Evolutionary conservation across 2,888 invertebrate genomes (phyloP), one percentile per base, ranked within the genome.

Genomic region (Spodoptera littoralis): DNA sequence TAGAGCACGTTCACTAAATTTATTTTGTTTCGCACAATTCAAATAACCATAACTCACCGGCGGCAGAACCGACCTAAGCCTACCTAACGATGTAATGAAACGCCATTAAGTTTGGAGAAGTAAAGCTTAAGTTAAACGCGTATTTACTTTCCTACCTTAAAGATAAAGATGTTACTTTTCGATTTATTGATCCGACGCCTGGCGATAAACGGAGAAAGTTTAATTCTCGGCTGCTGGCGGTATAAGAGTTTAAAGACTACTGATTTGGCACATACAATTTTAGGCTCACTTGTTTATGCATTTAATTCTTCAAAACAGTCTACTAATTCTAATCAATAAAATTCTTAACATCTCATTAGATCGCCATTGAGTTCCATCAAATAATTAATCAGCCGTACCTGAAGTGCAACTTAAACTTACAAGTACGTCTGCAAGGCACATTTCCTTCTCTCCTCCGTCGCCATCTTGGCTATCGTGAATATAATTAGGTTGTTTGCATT

Each of bases 21-120:
- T 94, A 94, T 94, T 94, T 94, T 94, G 94, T 94, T 94, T 94
- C 93, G 90, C 87, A 94, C 94, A 93, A 94, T 94, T 94, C 94
- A 94, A 94, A 94, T 94, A 94, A 94, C 94, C 94, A 94, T 94
- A 94, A 94, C 84, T 94, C 94, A 94, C 91, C 58, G 72, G 43
- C 65, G 77, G 83, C 85, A 83, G 85, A 80, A 86, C 86, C 87
- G 83, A 86, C 77, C 88, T 93, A 92, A 93, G 93, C 94, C 93
- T 93, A 93, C 91, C 92, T 93, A 93, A 91, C 92, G 93, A 92
- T 93, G 92, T 94, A 94, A 94, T 94, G 94, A 94, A 94, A 93
- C 86, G 87, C 92, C 88, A 88, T 92, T 93, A 92, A 93, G 89
- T 92, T 92, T 82, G 79, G 77, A 84, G 80, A 88, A 89, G 88